Conservation (phyloP, 1,140 invertebrate species). For the Drosophila yakuba region DNA sequence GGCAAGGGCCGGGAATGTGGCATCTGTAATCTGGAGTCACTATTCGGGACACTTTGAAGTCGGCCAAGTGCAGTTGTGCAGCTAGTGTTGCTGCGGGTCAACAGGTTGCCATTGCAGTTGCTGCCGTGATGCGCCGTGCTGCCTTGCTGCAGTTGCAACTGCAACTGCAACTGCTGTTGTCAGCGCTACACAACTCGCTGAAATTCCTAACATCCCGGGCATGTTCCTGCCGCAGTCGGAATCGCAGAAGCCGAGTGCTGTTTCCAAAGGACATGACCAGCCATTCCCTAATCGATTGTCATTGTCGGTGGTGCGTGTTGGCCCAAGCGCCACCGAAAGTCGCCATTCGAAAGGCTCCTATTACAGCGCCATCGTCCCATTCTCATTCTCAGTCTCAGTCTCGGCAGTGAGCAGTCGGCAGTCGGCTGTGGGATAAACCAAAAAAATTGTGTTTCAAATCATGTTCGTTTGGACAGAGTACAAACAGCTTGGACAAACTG, state of each 20-base stretch:
- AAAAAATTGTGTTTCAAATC: slow-evolving; percentile 81
- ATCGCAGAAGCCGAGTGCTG: slow-evolving; percentile 34
- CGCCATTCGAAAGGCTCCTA: slow-evolving; percentile 49
- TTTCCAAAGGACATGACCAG: slow-evolving; percentile 60
- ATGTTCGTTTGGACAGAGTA: slow-evolving; percentile 77
- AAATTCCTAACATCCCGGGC: slow-evolving; percentile 74
- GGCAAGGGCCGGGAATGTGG: slow-evolving; percentile 53
- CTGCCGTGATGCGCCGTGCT: not conserved
- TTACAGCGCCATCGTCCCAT: slow-evolving; percentile 44
- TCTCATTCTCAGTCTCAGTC: not conserved
- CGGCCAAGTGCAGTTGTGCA: slow-evolving; percentile 21
- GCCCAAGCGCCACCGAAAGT: slow-evolving; percentile 50
- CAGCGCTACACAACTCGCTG: slow-evolving; percentile 69
- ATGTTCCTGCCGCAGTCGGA: slow-evolving; percentile 32
- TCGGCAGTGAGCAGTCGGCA: not conserved
- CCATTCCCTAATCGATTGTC: slow-evolving; percentile 57
- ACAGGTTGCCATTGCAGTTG: slow-evolving; percentile 67
- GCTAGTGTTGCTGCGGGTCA: slow-evolving; percentile 63
- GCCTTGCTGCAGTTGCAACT: slow-evolving; percentile 13
- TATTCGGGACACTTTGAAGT: slow-evolving; percentile 70
- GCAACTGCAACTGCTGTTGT: slow-evolving; percentile 46
- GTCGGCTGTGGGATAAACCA: slow-evolving; percentile 52
- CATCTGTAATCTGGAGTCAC: not conserved
- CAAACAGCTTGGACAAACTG: slow-evolving; percentile 83
- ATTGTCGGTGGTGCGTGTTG: slow-evolving; percentile 51